Evolutionary conservation across 2,797 vertebrate genomes (phyloP).

Genomic region (Thaleichthys pacificus): DNA sequence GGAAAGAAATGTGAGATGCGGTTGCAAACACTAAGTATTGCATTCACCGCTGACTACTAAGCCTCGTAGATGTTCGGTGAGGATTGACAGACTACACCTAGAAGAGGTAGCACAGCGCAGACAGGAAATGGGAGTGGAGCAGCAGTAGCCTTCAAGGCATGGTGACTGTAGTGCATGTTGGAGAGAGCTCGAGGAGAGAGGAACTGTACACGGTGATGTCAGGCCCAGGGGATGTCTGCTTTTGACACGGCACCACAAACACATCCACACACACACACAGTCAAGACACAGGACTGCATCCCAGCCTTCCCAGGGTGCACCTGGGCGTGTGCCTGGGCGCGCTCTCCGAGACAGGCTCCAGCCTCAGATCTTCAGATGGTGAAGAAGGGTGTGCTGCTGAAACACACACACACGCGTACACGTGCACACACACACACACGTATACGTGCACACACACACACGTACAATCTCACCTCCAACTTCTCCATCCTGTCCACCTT

Average conservation of each 20-base stretch:
- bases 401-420: slow-evolving; percentile 9
- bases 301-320: slow-evolving; percentile 17
- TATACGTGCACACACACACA: too few species aligned
- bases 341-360: slow-evolving; percentile 22
- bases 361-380: slow-evolving; percentile 30
- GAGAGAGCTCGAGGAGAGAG: not conserved
- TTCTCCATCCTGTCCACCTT: not conserved
- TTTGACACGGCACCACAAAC: slow-evolving; percentile 9
- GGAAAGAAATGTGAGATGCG: slow-evolving; percentile 51
- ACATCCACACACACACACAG: slow-evolving; percentile 5
- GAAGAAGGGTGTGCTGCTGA: slow-evolving; percentile 14
- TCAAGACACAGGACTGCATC: not conserved
- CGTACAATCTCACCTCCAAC: not conserved
- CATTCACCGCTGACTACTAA: too few species aligned
- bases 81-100: not conserved
- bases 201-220: not conserved
- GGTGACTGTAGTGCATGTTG: not conserved
- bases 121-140: not conserved
- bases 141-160: not conserved
- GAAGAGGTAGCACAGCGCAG: not conserved
- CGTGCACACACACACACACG: not conserved
- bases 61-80: not conserved
- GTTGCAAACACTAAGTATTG: slow-evolving; percentile 5
- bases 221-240: slow-evolving; percentile 3
- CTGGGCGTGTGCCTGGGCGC: slow-evolving; percentile 32